Base-by-base conservation (phyloP, 2,113 vertebrate species). In the Rhea americana region DNA sequence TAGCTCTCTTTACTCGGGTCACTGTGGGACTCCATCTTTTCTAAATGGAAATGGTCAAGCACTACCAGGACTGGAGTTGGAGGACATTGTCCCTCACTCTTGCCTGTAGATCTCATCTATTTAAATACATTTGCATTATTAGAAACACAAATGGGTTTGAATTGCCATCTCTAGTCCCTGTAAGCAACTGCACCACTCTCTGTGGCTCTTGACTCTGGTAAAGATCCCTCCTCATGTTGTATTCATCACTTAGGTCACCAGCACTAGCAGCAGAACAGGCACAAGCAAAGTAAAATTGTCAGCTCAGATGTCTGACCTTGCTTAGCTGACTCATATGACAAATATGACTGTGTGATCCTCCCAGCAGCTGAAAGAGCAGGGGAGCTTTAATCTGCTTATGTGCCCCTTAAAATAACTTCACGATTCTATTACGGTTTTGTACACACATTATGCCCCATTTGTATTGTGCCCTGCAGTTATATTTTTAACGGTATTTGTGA, bases 201-300 rank as follows among this genome's bases (percentile, higher is more conserved):
- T 3, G 0, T 13, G 12, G 6, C 7, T 59, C 11, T 47, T 71
- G 50, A 63, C 9, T 84, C 72, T 48, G 51, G 4, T 0, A 2
- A 43, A 62, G 17, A 11, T 6, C 5, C 67, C 13, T 74, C 16
- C 12, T 6, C 37, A 77, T 75, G 9, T 17, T 53, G 9, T 25
- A 39, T 11, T 47, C 26, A 24, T 59, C 21, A 61, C 0, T 0
- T 9, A 58, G 24, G 1, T 56, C 25, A 82, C 17, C 7, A 72
- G 12, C 18, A 5, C 3, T 41, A 55, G 35, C 28, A 83, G 28
- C 20, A 50, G 37, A 90, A n/a, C 14, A 81, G 53, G 18, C 4
- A 26, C 10, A 83, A 68, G 30, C 9, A 17, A 59, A 87, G 13
- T 4, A 7, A 55, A 50, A 37, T 1, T 3, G 10, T 76, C 63